Evolutionary conservation across 2,797 vertebrate genomes (phyloP).

Genomic region (Podargus strigoides): DNA sequence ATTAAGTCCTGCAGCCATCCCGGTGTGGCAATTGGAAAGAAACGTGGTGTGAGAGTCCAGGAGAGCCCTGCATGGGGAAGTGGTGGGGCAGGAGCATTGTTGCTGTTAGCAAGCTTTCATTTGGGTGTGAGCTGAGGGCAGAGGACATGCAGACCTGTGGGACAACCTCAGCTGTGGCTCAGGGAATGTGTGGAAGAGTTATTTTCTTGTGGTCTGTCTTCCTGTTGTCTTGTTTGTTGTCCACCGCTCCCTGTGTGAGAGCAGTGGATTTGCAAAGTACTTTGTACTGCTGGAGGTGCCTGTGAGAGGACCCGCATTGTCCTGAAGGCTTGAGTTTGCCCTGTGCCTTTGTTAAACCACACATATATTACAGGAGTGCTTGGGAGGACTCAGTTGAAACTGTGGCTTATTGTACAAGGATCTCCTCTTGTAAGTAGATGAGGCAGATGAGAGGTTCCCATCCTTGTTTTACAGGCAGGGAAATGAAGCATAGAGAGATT

Average conservation of each 20-base stretch:
- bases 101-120: neutral
- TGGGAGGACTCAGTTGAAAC: neutral
- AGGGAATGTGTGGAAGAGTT: neutral
- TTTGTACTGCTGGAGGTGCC: neutral
- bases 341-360: neutral
- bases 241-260: neutral
- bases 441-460: neutral
- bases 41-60: neutral
- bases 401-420: accelerated
- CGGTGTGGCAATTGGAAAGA: neutral
- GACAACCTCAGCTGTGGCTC: neutral
- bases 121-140: neutral
- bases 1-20: neutral
- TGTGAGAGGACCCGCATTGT: neutral
- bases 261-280: neutral
- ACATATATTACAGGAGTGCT: accelerated
- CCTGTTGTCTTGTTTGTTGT: accelerated
- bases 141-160: neutral
- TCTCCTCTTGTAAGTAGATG: neutral
- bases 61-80: neutral
- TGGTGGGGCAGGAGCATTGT: neutral
- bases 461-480: neutral
- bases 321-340: neutral
- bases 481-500: neutral
- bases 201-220: neutral